Percentiles rank a stretch among this genome's conserved stretches.
Evolutionary conservation across 2,113 vertebrate genomes (phyloP).

Genomic region (Neogobius melanostomus): DNA sequence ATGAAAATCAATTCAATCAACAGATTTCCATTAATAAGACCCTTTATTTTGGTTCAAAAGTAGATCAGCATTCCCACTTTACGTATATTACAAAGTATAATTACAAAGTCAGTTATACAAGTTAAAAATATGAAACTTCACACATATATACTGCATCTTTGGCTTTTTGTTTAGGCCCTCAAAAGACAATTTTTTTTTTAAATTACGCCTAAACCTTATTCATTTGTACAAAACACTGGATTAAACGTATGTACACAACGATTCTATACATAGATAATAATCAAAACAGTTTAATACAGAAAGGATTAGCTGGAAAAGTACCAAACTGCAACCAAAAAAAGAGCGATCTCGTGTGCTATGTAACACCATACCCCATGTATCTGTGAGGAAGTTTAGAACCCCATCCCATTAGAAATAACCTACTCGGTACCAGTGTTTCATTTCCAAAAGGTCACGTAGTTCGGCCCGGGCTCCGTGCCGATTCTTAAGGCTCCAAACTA

Average conservation of each 20-base stretch:
- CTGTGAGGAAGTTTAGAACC: conserved; percentile 41
- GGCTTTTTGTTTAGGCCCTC: conserved; percentile 29
- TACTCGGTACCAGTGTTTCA: conserved; percentile 40
- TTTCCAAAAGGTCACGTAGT: conserved; percentile 42
- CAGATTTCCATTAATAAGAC: neutral
- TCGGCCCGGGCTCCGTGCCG: conserved; percentile 16
- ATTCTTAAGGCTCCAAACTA: conserved; percentile 36
- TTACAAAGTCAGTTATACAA: conserved; percentile 24
- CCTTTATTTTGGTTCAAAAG: neutral
- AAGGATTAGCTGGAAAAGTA: conserved; percentile 31
- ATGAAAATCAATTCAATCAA: neutral
- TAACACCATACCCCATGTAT: conserved; percentile 43
- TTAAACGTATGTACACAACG: conserved; percentile 4
- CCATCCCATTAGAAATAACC: conserved; percentile 56
- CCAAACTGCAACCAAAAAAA: conserved; percentile 1
- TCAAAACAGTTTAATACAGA: conserved; percentile 38
- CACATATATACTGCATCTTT: conserved; percentile 29
- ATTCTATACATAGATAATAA: conserved; percentile 32
- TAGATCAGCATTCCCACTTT: neutral
- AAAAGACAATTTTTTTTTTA: conserved; percentile 30
- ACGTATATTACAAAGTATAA: neutral
- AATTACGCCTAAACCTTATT: neutral
- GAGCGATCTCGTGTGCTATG: conserved; percentile 22
- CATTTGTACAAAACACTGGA: conserved; percentile 23
- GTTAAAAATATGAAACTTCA: conserved; percentile 17